These are phyloP conservation scores for Dugesia japonica DNA, from an alignment of 2,888 invertebrate genomes.

Conservation along the genomic window DNA sequence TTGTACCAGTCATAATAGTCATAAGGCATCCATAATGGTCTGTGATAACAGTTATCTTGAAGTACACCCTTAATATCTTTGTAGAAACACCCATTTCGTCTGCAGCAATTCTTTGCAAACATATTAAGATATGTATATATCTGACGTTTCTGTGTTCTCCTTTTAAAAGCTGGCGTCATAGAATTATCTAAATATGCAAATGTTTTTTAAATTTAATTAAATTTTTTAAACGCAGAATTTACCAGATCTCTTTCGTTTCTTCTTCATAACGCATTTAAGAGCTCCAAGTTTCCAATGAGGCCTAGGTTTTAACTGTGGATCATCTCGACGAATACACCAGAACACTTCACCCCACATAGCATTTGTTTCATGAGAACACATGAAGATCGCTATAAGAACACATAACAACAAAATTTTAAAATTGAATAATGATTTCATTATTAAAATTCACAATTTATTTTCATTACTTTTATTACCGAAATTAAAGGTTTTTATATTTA, in stretches of 20 bases:
- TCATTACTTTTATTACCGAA: too few relatives aligned
- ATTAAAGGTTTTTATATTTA: too few relatives aligned
- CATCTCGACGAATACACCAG: conserved; percentile 8
- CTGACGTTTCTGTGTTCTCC: background rate
- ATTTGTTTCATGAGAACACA: background rate
- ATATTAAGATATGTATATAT: background rate
- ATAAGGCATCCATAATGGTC: conserved; percentile 1
- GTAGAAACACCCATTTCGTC: background rate
- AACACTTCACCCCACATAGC: conserved; percentile 4
- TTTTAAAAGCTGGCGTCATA: background rate
- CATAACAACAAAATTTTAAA: background rate
- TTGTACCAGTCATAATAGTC: background rate
- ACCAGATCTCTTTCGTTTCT: background rate
- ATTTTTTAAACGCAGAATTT: too few relatives aligned
- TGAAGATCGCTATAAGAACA: background rate
- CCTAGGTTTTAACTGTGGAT: background rate
- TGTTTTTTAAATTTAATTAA: background rate
- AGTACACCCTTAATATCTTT: background rate
- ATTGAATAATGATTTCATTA: background rate
- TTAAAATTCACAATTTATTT: too few relatives aligned
- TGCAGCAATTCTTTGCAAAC: conserved; percentile 2
- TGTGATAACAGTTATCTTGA: background rate
- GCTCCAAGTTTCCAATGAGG: conserved; percentile 12
- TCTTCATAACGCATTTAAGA: background rate
- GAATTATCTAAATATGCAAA: background rate